phyloP scores from a whole-genome alignment of 2,888 invertebrate genomes.

The Oconnorella tubifera region DNA sequence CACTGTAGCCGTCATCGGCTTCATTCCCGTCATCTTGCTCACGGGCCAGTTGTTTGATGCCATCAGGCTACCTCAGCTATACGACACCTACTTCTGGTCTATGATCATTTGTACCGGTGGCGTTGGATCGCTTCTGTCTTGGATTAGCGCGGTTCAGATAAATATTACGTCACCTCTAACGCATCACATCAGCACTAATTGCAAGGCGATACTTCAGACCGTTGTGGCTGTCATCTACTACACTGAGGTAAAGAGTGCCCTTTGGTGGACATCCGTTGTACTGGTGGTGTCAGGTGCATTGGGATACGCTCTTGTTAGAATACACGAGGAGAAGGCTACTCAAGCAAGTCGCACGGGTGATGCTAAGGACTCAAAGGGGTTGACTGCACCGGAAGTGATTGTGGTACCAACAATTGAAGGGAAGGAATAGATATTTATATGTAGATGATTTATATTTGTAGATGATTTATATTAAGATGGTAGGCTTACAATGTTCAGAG shows the following conservation, averaged over 20 bases:
- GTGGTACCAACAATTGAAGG: too few relatives aligned
- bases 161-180: constrained; percentile 54
- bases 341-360: too few relatives aligned
- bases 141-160: constrained; percentile 53
- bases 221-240: constrained; percentile 50
- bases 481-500: too few relatives aligned
- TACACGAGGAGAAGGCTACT: constrained; percentile 24
- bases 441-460: too few relatives aligned
- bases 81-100: constrained; percentile 41
- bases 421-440: too few relatives aligned
- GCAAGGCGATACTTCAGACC: constrained; percentile 54
- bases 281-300: constrained; percentile 50
- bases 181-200: constrained; percentile 54
- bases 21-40: constrained; percentile 46
- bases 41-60: constrained; percentile 42
- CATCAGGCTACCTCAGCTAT: not conserved
- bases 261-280: constrained; percentile 54
- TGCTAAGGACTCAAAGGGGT: too few relatives aligned
- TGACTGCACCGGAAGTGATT: too few relatives aligned
- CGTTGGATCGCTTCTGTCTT: constrained; percentile 46
- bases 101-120: constrained; percentile 45
- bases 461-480: too few relatives aligned
- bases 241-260: constrained; percentile 44
- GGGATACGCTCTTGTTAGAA: constrained; percentile 42
- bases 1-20: constrained; percentile 45